These are phyloP conservation scores for Vipera ursinii DNA, from an alignment of 2,797 vertebrate genomes.

Conservation along the genomic window DNA sequence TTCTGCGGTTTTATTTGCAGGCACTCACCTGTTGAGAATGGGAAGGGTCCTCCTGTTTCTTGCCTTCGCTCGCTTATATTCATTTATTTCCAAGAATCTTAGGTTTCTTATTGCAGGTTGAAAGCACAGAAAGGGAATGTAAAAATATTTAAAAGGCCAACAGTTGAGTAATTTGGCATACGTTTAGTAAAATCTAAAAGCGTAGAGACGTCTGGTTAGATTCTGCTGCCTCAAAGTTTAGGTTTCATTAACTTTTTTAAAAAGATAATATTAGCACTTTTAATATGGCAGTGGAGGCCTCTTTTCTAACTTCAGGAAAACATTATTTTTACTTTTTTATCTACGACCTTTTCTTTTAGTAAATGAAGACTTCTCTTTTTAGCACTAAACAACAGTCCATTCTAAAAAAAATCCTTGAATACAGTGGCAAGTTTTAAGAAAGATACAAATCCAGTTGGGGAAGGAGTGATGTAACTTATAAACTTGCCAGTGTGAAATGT, in stretches of 20 bases:
- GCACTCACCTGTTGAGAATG: neutral
- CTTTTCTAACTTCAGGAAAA: neutral
- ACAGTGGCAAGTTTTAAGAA: neutral
- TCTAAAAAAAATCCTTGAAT: neutral
- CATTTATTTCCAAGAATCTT: neutral
- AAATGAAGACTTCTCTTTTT: neutral
- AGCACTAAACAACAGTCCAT: neutral
- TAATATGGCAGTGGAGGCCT: neutral
- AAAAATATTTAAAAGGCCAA: neutral
- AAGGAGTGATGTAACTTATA: neutral
- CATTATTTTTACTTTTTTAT: neutral
- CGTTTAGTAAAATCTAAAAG: neutral
- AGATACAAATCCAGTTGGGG: neutral
- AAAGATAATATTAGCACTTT: neutral
- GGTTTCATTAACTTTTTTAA: neutral
- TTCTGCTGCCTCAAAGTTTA: neutral
- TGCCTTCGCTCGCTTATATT: neutral
- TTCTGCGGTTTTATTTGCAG: neutral
- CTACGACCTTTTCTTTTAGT: neutral
- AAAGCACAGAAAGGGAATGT: neutral
- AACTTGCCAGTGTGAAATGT: neutral
- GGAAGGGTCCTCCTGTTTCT: neutral
- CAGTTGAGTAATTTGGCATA: neutral
- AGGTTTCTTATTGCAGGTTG: neutral
- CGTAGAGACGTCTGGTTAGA: neutral